Conservation (phyloP, 2,113 vertebrate species). For the Jacana jacana region DNA sequence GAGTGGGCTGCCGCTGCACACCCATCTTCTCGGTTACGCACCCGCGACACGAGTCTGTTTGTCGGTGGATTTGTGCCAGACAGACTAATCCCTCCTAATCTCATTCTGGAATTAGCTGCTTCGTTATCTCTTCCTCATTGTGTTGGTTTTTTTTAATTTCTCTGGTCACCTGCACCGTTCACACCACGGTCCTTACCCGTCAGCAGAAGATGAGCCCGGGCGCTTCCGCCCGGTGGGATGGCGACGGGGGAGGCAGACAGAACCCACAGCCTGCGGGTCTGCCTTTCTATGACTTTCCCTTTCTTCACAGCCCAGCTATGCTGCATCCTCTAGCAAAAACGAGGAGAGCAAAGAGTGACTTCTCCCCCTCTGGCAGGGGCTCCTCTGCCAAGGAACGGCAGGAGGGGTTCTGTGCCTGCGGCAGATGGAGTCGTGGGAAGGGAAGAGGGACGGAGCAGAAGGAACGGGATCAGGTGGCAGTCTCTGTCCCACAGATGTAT, state of each 20-base stretch:
- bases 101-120: constrained; percentile 2
- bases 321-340: neutral
- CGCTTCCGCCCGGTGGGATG: neutral
- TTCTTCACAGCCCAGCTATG: neutral
- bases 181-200: neutral
- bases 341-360: neutral
- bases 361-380: neutral
- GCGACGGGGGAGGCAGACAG: neutral
- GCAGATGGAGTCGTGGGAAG: neutral
- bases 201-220: neutral
- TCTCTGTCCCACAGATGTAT: neutral
- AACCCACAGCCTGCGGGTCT: neutral
- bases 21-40: accelerated
- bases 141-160: constrained; percentile 9
- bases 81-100: constrained; percentile 36
- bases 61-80: neutral
- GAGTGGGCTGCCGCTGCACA: accelerated
- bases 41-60: neutral
- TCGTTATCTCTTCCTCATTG: constrained; percentile 8
- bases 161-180: neutral
- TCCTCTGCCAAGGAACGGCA: neutral
- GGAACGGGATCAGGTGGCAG: neutral
- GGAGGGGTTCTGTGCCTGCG: neutral
- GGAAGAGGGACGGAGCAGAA: neutral
- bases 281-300: neutral